Conservation (phyloP, 2,113 vertebrate genomes). For the Phyllopteryx taeniolatus region DNA sequence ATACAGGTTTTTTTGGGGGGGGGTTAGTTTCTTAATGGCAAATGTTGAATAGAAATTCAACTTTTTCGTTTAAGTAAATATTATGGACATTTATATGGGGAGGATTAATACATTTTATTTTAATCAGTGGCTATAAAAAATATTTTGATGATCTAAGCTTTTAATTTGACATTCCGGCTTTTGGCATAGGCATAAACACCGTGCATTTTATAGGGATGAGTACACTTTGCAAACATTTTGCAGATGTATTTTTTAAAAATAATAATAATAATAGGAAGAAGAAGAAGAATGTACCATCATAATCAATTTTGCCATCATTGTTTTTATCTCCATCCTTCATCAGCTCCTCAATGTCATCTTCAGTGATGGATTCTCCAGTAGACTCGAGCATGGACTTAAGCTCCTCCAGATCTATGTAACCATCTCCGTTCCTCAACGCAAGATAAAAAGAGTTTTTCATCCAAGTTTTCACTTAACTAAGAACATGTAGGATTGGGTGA, state of each 20-base stretch:
- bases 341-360: conserved; percentile 78
- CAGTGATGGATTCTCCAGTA: conserved; percentile 76
- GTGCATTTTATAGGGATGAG: background rate
- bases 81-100: no score
- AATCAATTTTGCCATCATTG: conserved; percentile 80
- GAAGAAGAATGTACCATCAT: conserved; percentile 64
- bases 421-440: conserved; percentile 71
- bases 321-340: conserved; percentile 81
- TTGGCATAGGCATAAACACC: background rate
- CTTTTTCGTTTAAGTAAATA: no score
- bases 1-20: no score
- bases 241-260: background rate
- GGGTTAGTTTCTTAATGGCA: no score
- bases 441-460: conserved; percentile 1
- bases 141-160: no score
- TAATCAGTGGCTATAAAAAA: no score
- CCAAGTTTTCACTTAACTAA: background rate
- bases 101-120: no score
- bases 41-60: no score
- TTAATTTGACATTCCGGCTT: no score
- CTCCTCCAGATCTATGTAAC: conserved; percentile 78
- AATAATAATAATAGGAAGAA: background rate
- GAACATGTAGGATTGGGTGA: background rate
- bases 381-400: conserved; percentile 75
- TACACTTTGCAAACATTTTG: background rate